Conservation (phyloP, 2,797 vertebrate species). For the Amblyopsis hoosieri region DNA sequence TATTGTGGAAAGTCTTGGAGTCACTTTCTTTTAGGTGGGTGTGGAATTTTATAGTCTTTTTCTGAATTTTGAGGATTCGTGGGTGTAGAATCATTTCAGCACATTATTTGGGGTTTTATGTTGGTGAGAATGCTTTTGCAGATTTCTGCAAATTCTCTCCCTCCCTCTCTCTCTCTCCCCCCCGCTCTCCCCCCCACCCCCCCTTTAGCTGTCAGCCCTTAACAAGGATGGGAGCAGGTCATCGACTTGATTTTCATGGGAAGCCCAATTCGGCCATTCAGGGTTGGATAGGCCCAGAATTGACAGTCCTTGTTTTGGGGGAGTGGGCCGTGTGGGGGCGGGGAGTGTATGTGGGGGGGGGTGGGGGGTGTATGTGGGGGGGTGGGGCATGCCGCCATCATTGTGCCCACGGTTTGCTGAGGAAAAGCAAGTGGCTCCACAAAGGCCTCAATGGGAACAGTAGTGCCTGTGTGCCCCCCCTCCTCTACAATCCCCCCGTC, state of each 20-base stretch:
- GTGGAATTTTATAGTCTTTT: too few relatives aligned
- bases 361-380: conserved; percentile 70
- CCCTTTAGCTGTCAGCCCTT: conserved; percentile 81
- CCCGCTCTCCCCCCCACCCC: conserved; percentile 66
- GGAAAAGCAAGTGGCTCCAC: conserved; percentile 88
- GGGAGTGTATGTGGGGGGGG: conserved; percentile 73
- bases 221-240: conserved; percentile 84
- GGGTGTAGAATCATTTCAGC: too few relatives aligned
- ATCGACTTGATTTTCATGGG: conserved; percentile 98
- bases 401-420: conserved; percentile 82
- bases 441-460: conserved; percentile 90
- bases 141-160: conserved; percentile 48
- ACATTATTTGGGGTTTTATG: too few relatives aligned
- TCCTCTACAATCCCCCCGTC: conserved; percentile 67
- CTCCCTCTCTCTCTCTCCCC: conserved; percentile 63
- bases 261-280: conserved; percentile 88
- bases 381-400: conserved; percentile 75
- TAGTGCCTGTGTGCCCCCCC: conserved; percentile 83
- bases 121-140: too few relatives aligned
- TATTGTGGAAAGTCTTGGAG: too few relatives aligned
- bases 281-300: conserved; percentile 77
- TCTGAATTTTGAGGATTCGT: too few relatives aligned
- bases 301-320: conserved; percentile 78
- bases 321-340: conserved; percentile 79
- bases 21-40: too few relatives aligned